phyloP scores from a whole-genome alignment of 1,140 invertebrate species.

The Steinernema khuongi region DNA sequence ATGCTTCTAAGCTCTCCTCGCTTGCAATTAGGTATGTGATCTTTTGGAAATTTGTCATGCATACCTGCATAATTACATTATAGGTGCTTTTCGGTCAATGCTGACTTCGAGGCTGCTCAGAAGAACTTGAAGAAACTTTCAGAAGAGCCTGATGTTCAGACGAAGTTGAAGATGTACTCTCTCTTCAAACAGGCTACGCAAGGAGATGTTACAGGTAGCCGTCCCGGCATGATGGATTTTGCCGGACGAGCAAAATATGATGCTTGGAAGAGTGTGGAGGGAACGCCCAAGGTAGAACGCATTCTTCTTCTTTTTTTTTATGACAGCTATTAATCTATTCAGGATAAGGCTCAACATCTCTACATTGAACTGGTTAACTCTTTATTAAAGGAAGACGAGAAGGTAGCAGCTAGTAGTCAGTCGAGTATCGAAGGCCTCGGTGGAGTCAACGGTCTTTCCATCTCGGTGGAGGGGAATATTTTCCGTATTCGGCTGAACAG shows the following conservation, averaged over 20 bases:
- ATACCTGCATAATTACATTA: constrained; percentile 23
- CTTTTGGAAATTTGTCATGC: no score
- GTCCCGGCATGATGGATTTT: constrained; percentile 67
- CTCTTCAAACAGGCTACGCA: constrained; percentile 66
- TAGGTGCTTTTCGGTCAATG: constrained; percentile 19
- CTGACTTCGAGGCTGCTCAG: constrained; percentile 61
- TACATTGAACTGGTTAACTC: constrained; percentile 53
- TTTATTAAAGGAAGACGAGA: not conserved
- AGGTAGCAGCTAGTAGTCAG: not conserved
- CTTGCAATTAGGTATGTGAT: not conserved
- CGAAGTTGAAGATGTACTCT: constrained; percentile 66
- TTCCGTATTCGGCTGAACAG: constrained; percentile 70
- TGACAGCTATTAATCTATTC: constrained; percentile 17
- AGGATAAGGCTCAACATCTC: constrained; percentile 60
- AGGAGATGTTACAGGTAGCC: constrained; percentile 63
- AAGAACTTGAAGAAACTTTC: constrained; percentile 59
- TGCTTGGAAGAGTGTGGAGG: constrained; percentile 62
- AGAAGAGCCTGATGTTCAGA: constrained; percentile 63
- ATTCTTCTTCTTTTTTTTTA: not conserved
- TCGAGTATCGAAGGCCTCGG: constrained; percentile 33
- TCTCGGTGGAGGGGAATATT: constrained; percentile 62
- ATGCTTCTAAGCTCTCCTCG: not conserved
- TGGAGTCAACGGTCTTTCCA: constrained; percentile 51
- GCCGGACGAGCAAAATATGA: constrained; percentile 67
- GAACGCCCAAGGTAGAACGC: constrained; percentile 26